Percentiles rank a stretch among this genome's conserved stretches.
phyloP scores from a whole-genome alignment of 2,888 invertebrate genomes.

The Melanophora roralis region DNA sequence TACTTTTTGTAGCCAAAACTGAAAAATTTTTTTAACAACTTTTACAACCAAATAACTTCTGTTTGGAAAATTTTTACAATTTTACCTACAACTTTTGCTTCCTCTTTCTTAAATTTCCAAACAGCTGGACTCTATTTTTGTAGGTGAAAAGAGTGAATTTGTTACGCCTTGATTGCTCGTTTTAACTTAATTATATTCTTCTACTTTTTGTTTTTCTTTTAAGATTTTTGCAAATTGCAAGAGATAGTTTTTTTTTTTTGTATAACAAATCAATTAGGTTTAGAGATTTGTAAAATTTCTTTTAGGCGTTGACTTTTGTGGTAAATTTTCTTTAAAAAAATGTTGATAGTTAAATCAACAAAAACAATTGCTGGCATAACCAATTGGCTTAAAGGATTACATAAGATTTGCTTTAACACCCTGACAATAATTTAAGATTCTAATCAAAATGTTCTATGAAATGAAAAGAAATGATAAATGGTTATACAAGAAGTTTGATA shows the following conservation, averaged over 20 bases:
- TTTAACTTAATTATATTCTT: neutral
- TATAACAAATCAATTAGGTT: slow-evolving; percentile 52
- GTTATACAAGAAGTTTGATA: too few relatives aligned
- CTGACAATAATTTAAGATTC: slow-evolving; percentile 39
- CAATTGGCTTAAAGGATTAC: slow-evolving; percentile 57
- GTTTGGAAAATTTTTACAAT: neutral
- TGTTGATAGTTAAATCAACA: neutral
- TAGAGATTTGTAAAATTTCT: slow-evolving; percentile 44
- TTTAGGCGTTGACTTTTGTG: slow-evolving; percentile 55
- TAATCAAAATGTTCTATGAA: slow-evolving; percentile 31
- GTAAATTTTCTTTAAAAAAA: slow-evolving; percentile 53
- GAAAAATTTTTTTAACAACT: slow-evolving; percentile 5
- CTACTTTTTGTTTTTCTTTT: slow-evolving; percentile 6
- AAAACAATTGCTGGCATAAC: slow-evolving; percentile 50
- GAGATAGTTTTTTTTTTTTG: neutral
- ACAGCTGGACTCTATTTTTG: slow-evolving; percentile 29
- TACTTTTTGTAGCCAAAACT: neutral
- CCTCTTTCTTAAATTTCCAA: neutral
- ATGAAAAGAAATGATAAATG: too few relatives aligned
- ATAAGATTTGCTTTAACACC: slow-evolving; percentile 29
- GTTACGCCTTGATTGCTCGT: slow-evolving; percentile 49
- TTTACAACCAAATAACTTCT: neutral
- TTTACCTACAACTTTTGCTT: neutral
- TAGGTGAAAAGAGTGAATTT: slow-evolving; percentile 39
- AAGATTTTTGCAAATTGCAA: slow-evolving; percentile 10